phyloP scores from a whole-genome alignment of 2,888 invertebrate species.

The Idaea aversata region DNA sequence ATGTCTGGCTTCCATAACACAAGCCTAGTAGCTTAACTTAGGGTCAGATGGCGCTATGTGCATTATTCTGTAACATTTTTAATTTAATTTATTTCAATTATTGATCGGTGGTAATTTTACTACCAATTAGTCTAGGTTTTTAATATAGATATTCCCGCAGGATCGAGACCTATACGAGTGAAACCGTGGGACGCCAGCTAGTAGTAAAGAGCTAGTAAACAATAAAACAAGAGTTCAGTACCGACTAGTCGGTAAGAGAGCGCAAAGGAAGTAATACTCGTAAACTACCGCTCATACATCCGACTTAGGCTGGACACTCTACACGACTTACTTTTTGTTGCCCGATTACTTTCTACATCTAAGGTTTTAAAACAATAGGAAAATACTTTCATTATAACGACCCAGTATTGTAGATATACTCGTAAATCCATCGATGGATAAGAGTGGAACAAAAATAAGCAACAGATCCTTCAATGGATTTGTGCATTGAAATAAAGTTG shows the following conservation, averaged over 20 bases:
- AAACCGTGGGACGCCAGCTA: background rate
- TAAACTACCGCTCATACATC: constrained; percentile 28
- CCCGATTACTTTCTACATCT: background rate
- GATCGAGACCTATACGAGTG: background rate
- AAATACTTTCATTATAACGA: background rate
- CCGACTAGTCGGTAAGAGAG: background rate
- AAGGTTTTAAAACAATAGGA: no score
- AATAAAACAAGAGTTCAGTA: no score
- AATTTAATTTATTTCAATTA: no score
- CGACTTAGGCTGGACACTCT: constrained; percentile 15
- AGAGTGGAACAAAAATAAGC: no score
- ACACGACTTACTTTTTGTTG: background rate
- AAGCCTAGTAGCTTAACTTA: no score
- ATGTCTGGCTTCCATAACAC: no score
- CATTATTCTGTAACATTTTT: no score
- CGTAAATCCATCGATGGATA: constrained; percentile 3
- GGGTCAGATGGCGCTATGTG: no score
- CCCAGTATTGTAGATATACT: background rate
- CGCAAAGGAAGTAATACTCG: constrained; percentile 28
- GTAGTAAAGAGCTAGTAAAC: no score
- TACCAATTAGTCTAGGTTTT: background rate
- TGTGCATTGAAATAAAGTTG: no score
- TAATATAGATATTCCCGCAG: background rate
- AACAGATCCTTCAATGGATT: no score
- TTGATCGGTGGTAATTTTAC: background rate